phyloP scores from a whole-genome alignment of 2,797 vertebrate species.

The Lophius americanus region DNA sequence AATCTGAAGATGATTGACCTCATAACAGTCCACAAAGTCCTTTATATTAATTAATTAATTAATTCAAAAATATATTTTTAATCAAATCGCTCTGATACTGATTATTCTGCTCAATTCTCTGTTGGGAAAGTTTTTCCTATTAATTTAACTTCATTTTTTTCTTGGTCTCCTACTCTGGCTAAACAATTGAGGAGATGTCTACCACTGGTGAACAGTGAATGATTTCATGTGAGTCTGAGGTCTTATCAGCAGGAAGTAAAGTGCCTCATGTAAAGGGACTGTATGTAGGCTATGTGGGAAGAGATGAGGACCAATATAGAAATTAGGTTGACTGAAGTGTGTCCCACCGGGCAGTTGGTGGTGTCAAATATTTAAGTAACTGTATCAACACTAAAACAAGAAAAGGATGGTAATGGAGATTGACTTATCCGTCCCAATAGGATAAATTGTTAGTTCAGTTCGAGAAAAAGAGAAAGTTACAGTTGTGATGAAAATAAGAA shows the following conservation, averaged over 20 bases:
- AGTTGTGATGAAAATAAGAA: too few species aligned
- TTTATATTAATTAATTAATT: too few species aligned
- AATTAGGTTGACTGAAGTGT: slow-evolving; percentile 75
- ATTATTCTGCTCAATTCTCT: too few species aligned
- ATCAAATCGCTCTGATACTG: background rate
- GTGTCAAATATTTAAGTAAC: slow-evolving; percentile 69
- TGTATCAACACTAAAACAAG: slow-evolving; percentile 53
- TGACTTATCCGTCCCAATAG: background rate
- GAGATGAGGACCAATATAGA: slow-evolving; percentile 77
- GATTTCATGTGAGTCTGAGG: slow-evolving; percentile 21
- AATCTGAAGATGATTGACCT: too few species aligned
- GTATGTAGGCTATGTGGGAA: slow-evolving; percentile 67
- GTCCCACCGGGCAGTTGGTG: slow-evolving; percentile 65
- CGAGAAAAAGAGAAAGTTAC: too few species aligned
- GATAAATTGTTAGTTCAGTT: too few species aligned
- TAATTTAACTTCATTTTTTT: background rate
- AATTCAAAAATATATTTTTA: slow-evolving; percentile 7
- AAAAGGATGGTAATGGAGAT: slow-evolving; percentile 17
- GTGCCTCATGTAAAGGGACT: slow-evolving; percentile 51
- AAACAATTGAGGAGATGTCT: slow-evolving; percentile 9
- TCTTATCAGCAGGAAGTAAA: slow-evolving; percentile 34
- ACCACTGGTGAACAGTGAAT: slow-evolving; percentile 2
- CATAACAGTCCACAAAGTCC: too few species aligned
- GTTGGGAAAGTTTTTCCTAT: background rate
- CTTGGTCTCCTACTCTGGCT: background rate